phyloP scores from a whole-genome alignment of 2,888 invertebrate species.

The Mesochorus sp. region DNA sequence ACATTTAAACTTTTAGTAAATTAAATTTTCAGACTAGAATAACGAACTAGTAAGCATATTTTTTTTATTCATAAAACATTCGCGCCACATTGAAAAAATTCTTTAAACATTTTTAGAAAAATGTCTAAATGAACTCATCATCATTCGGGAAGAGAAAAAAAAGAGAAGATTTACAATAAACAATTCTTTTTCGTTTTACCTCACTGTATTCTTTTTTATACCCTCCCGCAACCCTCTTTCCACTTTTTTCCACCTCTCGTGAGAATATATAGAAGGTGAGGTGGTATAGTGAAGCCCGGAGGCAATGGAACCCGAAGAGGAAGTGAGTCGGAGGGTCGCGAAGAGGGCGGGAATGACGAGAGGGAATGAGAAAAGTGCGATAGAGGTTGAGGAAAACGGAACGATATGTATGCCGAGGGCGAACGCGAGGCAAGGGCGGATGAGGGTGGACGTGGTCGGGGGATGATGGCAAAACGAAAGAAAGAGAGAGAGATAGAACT shows the following conservation, averaged over 20 bases:
- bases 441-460: slow-evolving; percentile 63
- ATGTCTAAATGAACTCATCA: too few relatives aligned
- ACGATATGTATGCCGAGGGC: slow-evolving; percentile 77
- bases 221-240: neutral
- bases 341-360: neutral
- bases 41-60: too few relatives aligned
- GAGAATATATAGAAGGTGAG: neutral
- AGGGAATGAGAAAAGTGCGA: slow-evolving; percentile 37
- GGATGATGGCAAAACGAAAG: slow-evolving; percentile 62
- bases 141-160: too few relatives aligned
- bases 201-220: neutral
- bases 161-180: too few relatives aligned
- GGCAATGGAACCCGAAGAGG: slow-evolving; percentile 53
- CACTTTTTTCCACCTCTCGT: neutral
- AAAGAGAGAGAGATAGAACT: slow-evolving; percentile 21
- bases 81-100: too few relatives aligned
- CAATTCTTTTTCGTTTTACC: neutral
- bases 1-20: too few relatives aligned
- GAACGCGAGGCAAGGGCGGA: slow-evolving; percentile 68
- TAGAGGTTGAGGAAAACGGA: slow-evolving; percentile 70
- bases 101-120: too few relatives aligned
- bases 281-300: slow-evolving; percentile 27
- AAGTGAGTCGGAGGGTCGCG: slow-evolving; percentile 49
- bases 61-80: too few relatives aligned
- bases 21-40: too few relatives aligned